A percentile compares a stretch with the other conserved stretches of the same genome.
Evolutionary conservation across 2,888 invertebrate genomes (phyloP).

Genomic region (Nineta flava): DNA sequence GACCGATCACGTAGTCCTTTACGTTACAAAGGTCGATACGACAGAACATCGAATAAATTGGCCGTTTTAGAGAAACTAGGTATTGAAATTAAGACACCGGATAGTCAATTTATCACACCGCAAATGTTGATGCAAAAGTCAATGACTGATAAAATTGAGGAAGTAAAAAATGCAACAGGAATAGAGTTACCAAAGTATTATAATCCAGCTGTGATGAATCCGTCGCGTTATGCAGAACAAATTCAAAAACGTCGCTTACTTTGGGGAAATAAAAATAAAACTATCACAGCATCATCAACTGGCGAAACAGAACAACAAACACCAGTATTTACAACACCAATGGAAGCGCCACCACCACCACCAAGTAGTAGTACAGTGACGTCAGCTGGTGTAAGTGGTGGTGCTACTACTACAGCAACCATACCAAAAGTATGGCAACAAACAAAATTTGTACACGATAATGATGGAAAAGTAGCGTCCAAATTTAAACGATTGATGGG

Average conservation of each 20-base stretch:
- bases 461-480: conserved; percentile 80
- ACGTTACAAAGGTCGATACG: conserved; percentile 25
- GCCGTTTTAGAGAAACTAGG: conserved; percentile 33
- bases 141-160: conserved; percentile 26
- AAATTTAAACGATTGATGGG: conserved; percentile 97
- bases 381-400: conserved; percentile 13
- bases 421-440: conserved; percentile 51
- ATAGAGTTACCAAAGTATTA: conserved; percentile 50
- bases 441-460: conserved; percentile 77
- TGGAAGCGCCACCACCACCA: conserved; percentile 3
- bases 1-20: conserved; percentile 16
- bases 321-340: neutral
- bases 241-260: conserved; percentile 83
- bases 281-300: neutral
- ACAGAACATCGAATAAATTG: conserved; percentile 28
- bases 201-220: conserved; percentile 55
- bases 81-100: conserved; percentile 35
- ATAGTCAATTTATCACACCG: conserved; percentile 37
- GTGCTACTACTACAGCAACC: conserved; percentile 27
- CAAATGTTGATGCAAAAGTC: conserved; percentile 34
- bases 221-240: conserved; percentile 72
- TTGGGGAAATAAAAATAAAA: conserved; percentile 62
- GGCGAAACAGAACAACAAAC: conserved; percentile 5
- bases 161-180: conserved; percentile 26
- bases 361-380: conserved; percentile 14